Percentiles rank a stretch among this genome's conserved stretches.
phyloP scores from a whole-genome alignment of 1,140 invertebrate species.

The Pollicipes pollicipes region DNA sequence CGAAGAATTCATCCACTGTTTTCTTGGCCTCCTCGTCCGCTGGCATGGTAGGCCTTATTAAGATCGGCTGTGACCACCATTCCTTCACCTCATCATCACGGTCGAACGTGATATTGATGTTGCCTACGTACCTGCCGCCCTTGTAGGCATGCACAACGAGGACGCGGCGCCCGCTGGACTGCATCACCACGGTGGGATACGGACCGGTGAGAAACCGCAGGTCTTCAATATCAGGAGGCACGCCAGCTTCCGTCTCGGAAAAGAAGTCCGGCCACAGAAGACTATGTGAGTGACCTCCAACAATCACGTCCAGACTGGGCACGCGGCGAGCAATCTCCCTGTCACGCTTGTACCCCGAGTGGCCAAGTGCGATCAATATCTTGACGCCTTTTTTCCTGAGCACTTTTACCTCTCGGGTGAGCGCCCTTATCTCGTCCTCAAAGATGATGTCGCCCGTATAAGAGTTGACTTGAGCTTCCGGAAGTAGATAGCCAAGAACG shows the following conservation, averaged over 20 bases:
- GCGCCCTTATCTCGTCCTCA: no score
- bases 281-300: slow-evolving; percentile 31
- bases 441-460: no score
- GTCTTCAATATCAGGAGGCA: not conserved
- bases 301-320: slow-evolving; percentile 27
- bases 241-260: not conserved
- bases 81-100: not conserved
- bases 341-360: slow-evolving; percentile 27
- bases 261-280: slow-evolving; percentile 21
- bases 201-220: no score
- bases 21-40: not conserved
- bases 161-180: not conserved
- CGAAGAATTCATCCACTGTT: not conserved
- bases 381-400: slow-evolving; percentile 23
- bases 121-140: not conserved
- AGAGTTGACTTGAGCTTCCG: no score
- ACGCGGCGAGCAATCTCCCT: slow-evolving; percentile 25
- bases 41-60: not conserved
- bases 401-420: slow-evolving; percentile 18
- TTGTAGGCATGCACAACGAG: not conserved
- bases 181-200: not conserved
- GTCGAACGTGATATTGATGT: not conserved
- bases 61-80: not conserved
- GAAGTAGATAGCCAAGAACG: no score
- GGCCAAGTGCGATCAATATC: slow-evolving; percentile 30